Conservation (phyloP, 1,140 invertebrate species). For the Pogonomyrmex californicus region DNA sequence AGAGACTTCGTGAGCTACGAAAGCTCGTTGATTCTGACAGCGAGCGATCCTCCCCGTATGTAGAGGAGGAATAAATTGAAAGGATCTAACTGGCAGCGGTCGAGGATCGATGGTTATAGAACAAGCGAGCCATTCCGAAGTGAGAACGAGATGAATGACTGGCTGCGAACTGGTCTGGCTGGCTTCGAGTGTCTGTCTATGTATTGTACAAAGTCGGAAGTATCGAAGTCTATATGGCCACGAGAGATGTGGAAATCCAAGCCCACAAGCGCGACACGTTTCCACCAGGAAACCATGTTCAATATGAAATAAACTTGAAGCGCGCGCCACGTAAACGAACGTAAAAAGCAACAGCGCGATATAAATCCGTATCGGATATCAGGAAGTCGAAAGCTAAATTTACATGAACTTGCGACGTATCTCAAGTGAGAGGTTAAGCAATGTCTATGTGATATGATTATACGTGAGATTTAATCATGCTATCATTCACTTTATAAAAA, state of each 20-base stretch:
- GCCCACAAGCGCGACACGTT: neutral
- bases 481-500: neutral
- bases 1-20: slow-evolving; percentile 39
- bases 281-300: slow-evolving; percentile 29
- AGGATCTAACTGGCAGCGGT: slow-evolving; percentile 59
- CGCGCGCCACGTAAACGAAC: neutral
- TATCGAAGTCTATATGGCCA: slow-evolving; percentile 28
- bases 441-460: neutral
- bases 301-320: slow-evolving; percentile 8
- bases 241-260: slow-evolving; percentile 7
- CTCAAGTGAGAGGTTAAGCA: slow-evolving; percentile 2
- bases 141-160: slow-evolving; percentile 66
- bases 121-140: slow-evolving; percentile 45
- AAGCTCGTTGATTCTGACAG: slow-evolving; percentile 60
- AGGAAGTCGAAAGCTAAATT: slow-evolving; percentile 30
- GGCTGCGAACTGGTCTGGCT: slow-evolving; percentile 56
- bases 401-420: neutral
- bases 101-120: slow-evolving; percentile 50
- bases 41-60: slow-evolving; percentile 31
- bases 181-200: slow-evolving; percentile 35
- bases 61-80: slow-evolving; percentile 61
- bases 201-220: slow-evolving; percentile 57
- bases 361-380: slow-evolving; percentile 33
- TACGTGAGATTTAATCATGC: neutral
- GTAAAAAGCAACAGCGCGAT: neutral